Evolutionary conservation across 2,888 invertebrate genomes (phyloP).

Genomic region (Caenorhabditis wallacei): DNA sequence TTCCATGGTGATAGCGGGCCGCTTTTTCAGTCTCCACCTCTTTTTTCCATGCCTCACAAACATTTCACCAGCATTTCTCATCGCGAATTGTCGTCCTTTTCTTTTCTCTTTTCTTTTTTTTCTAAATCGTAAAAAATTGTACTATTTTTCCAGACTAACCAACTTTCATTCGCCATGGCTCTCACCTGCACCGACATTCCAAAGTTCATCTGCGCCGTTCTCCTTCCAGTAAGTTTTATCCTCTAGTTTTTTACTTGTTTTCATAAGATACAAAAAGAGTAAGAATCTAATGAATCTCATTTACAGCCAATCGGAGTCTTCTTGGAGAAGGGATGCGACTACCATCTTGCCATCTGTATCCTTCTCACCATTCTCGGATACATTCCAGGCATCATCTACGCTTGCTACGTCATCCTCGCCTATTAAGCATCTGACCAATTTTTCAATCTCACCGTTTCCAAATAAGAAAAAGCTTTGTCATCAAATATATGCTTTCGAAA

Average conservation of each 20-base stretch:
- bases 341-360: slow-evolving; percentile 74
- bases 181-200: slow-evolving; percentile 72
- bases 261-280: too few species aligned
- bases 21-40: neutral
- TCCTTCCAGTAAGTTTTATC: slow-evolving; percentile 66
- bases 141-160: slow-evolving; percentile 12
- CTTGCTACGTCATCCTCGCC: slow-evolving; percentile 62
- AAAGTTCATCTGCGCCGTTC: slow-evolving; percentile 72
- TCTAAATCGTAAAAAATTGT: neutral
- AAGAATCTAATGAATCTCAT: neutral
- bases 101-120: slow-evolving; percentile 2
- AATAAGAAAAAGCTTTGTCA: slow-evolving; percentile 6
- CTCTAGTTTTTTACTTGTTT: neutral
- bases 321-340: slow-evolving; percentile 75
- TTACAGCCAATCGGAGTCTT: slow-evolving; percentile 77
- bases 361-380: slow-evolving; percentile 77
- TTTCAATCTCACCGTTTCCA: slow-evolving; percentile 15
- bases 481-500: neutral
- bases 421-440: slow-evolving; percentile 26
- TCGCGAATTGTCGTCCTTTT: neutral
- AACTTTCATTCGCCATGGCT: slow-evolving; percentile 59
- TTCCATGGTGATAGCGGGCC: slow-evolving; percentile 9
- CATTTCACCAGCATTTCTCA: neutral
- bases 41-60: neutral
- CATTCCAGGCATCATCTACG: slow-evolving; percentile 77